These are phyloP conservation scores for Fratercula arctica DNA, from an alignment of 2,797 vertebrate species.

Conservation along the genomic window DNA sequence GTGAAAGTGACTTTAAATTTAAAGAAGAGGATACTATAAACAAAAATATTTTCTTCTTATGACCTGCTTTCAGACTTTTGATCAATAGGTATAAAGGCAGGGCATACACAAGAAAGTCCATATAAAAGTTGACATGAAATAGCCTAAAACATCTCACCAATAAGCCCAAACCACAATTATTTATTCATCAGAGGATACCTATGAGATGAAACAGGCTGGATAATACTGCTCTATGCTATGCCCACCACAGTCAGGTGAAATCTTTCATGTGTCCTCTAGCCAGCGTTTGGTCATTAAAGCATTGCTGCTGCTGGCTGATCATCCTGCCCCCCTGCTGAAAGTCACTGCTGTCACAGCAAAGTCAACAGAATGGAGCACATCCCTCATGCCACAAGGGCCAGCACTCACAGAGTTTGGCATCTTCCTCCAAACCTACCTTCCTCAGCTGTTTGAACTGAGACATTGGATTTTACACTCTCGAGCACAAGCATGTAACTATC, in stretches of 20 bases:
- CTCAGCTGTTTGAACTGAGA: neutral
- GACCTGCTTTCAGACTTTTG: neutral
- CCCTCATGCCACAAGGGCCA: neutral
- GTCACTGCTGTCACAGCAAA: neutral
- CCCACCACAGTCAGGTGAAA: neutral
- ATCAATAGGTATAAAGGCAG: neutral
- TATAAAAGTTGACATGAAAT: neutral
- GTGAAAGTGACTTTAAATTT: neutral
- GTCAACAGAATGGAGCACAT: neutral
- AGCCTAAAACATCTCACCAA: neutral
- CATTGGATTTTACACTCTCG: neutral
- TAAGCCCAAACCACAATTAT: neutral
- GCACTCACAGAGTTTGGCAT: neutral
- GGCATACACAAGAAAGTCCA: neutral
- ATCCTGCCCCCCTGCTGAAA: neutral
- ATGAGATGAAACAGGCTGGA: neutral
- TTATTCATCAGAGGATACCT: neutral
- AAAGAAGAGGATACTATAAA: neutral
- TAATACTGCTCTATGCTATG: neutral
- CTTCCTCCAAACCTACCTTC: neutral
- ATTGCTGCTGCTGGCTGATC: neutral
- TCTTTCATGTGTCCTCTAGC: neutral
- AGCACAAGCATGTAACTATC: neutral
- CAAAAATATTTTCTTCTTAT: neutral
- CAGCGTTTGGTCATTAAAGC: neutral